Conservation (phyloP, 1,140 invertebrate genomes). For the Eumaeus atala region DNA sequence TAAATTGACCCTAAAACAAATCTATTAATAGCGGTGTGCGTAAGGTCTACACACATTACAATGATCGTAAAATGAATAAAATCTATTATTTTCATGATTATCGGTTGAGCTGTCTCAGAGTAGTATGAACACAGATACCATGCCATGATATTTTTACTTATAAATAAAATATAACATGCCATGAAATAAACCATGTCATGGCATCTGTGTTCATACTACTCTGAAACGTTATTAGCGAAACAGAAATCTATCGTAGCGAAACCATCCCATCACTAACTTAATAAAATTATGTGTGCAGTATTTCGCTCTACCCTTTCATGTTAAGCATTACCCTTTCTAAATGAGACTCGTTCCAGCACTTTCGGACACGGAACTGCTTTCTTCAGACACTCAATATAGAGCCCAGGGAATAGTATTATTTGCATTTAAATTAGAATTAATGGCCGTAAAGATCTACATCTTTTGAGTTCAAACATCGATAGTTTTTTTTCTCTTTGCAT, state of each 20-base stretch:
- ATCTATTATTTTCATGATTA: too few species aligned
- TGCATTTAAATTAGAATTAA: constrained; percentile 9
- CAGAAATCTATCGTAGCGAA: not conserved
- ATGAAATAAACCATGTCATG: not conserved
- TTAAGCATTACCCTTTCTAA: not conserved
- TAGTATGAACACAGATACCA: not conserved
- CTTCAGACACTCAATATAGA: not conserved
- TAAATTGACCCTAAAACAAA: too few species aligned
- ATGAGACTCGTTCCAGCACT: not conserved
- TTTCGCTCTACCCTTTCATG: constrained; percentile 1
- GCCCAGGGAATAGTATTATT: not conserved
- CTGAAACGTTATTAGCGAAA: not conserved
- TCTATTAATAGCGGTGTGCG: too few species aligned
- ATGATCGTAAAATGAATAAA: too few species aligned
- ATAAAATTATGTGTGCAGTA: constrained; percentile 9
- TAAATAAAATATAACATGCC: not conserved
- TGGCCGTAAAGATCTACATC: not conserved
- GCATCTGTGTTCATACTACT: not conserved
- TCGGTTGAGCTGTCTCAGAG: too few species aligned
- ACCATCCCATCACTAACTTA: not conserved
- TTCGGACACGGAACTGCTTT: constrained; percentile 1
- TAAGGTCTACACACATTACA: too few species aligned
- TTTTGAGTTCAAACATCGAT: not conserved
- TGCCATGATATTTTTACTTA: not conserved
- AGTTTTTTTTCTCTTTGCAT: not conserved